These are phyloP conservation scores for Galerucella calmariensis DNA, from an alignment of 2,888 invertebrate species.

Conservation along the genomic window DNA sequence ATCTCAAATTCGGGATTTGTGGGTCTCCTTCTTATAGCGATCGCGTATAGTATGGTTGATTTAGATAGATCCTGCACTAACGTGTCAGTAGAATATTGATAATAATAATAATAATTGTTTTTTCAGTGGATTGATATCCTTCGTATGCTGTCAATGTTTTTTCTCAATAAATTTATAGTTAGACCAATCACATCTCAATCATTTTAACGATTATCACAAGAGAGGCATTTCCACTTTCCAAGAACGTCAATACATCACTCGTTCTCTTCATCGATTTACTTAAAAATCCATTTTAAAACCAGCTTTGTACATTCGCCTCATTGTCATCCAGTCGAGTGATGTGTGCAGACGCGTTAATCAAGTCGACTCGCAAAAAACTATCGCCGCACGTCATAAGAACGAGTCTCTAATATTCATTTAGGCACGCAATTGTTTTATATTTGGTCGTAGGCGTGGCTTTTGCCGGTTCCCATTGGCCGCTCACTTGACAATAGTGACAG, in stretches of 20 bases:
- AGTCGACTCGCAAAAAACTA: conserved; percentile 43
- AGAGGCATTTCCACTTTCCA: conserved; percentile 19
- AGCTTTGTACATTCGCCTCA: conserved; percentile 18
- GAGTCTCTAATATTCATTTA: conserved; percentile 48
- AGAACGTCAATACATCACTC: conserved; percentile 22
- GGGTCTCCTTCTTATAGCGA: no score
- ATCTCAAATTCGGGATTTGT: no score
- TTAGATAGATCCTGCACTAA: no score
- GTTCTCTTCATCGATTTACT: conserved; percentile 27
- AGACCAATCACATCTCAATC: conserved; percentile 5
- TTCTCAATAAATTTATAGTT: conserved; percentile 11
- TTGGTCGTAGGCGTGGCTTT: conserved; percentile 56
- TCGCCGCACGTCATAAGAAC: conserved; percentile 45
- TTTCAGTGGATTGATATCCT: background rate
- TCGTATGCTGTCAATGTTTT: background rate
- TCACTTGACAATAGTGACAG: conserved; percentile 55
- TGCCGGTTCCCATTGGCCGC: conserved; percentile 54
- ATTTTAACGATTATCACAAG: conserved; percentile 18
- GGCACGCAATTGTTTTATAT: conserved; percentile 58
- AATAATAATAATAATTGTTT: background rate
- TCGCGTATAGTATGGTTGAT: no score
- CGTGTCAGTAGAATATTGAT: no score
- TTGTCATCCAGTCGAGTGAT: conserved; percentile 41
- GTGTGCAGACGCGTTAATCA: conserved; percentile 49
- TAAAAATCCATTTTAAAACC: conserved; percentile 31